Evolutionary conservation across 2,888 invertebrate genomes (phyloP).

Genomic region (Leucophenga montana): DNA sequence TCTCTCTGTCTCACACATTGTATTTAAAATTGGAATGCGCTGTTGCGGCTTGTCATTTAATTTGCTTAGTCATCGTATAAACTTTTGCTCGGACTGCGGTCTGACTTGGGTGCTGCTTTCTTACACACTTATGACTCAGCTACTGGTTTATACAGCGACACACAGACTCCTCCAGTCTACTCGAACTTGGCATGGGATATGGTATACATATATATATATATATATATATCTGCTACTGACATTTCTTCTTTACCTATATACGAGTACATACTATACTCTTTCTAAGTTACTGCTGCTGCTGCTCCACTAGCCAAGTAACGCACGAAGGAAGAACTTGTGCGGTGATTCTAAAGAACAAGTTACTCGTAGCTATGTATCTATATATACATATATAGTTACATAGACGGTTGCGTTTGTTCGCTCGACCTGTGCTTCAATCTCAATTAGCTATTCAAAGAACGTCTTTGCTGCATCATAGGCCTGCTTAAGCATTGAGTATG

Average conservation of each 20-base stretch:
- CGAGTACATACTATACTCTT: no score
- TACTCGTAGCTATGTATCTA: not conserved
- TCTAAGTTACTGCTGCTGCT: not conserved
- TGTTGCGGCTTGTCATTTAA: conserved; percentile 1
- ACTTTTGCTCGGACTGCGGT: not conserved
- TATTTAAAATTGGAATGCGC: not conserved
- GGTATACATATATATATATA: no score
- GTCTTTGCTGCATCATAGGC: conserved; percentile 28
- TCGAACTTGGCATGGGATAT: no score
- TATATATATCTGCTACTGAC: no score
- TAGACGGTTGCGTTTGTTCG: not conserved
- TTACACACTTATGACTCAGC: conserved; percentile 16
- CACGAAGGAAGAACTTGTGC: not conserved
- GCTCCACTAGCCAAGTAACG: conserved; percentile 7
- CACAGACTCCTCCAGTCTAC: not conserved
- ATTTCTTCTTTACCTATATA: no score
- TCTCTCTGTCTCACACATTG: no score
- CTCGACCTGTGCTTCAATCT: conserved; percentile 37
- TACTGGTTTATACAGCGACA: conserved; percentile 18
- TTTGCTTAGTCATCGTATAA: conserved; percentile 23
- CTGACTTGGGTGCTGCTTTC: not conserved
- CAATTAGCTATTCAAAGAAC: conserved; percentile 64
- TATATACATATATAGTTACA: not conserved
- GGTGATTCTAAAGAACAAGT: no score
- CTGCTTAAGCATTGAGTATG: conserved; percentile 19